Conservation (phyloP, 1,140 invertebrate genomes). For the Drosophila equinoxialis region DNA sequence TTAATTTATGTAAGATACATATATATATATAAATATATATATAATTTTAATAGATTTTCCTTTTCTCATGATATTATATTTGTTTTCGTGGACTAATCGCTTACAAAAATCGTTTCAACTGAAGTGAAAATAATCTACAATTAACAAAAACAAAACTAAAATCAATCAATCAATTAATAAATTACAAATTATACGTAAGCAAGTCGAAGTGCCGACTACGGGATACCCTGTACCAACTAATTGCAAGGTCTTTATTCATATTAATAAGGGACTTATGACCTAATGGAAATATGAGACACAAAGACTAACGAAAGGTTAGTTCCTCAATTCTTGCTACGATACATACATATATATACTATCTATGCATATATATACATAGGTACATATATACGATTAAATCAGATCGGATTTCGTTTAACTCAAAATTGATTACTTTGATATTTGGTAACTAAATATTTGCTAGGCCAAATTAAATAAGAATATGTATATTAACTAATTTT, state of each 20-base stretch:
- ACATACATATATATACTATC: too few relatives aligned
- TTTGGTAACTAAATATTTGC: not conserved
- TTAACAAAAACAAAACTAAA: not conserved
- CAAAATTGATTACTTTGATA: not conserved
- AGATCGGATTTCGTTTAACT: too few relatives aligned
- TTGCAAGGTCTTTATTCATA: too few relatives aligned
- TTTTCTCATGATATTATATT: not conserved
- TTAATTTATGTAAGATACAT: not conserved
- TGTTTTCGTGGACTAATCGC: not conserved
- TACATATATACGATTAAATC: not conserved
- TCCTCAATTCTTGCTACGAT: too few relatives aligned
- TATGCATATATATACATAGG: too few relatives aligned
- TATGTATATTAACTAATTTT: constrained; percentile 33
- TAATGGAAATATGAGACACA: too few relatives aligned
- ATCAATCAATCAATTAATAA: too few relatives aligned
- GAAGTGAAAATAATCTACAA: not conserved
- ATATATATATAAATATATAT: constrained; percentile 19
- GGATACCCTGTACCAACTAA: constrained; percentile 5
- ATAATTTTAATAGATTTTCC: constrained; percentile 2
- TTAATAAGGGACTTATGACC: too few relatives aligned
- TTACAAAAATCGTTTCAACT: not conserved
- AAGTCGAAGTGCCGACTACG: not conserved
- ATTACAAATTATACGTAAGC: not conserved
- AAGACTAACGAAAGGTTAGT: too few relatives aligned
- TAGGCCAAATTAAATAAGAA: constrained; percentile 1